Evolutionary conservation across 2,113 vertebrate genomes (phyloP).

Genomic region (Apteryx owenii): DNA sequence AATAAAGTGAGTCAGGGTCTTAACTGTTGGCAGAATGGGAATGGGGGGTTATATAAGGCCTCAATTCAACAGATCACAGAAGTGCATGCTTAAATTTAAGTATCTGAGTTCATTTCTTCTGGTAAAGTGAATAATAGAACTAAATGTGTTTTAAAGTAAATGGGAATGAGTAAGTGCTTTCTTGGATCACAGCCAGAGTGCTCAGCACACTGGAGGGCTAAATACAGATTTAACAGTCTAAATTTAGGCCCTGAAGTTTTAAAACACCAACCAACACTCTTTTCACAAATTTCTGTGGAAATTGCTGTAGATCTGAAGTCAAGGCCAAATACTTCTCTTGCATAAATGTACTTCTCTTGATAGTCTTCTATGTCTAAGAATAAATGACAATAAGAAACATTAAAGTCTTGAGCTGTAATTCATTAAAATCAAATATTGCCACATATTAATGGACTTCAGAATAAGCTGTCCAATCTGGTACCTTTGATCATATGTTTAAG

Average conservation of each 20-base stretch:
- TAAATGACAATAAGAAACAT: background rate
- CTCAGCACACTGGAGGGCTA: conserved; percentile 19
- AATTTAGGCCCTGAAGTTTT: conserved; percentile 50
- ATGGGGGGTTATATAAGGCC: background rate
- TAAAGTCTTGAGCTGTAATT: background rate
- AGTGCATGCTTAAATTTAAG: conserved; percentile 5
- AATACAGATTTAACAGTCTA: conserved; percentile 49
- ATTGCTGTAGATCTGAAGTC: conserved; percentile 20
- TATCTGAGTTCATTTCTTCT: background rate
- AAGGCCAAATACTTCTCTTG: background rate
- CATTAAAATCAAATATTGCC: background rate
- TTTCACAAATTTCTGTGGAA: conserved; percentile 45
- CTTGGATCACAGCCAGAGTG: conserved; percentile 20
- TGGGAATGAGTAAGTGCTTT: conserved; percentile 41
- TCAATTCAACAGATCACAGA: background rate
- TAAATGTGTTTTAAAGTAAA: conserved; percentile 48
- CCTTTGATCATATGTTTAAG: background rate
- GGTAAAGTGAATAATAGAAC: conserved; percentile 39
- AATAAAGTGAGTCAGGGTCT: background rate
- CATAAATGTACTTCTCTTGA: background rate
- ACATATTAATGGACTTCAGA: background rate
- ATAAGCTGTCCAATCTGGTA: background rate
- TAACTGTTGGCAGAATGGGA: background rate
- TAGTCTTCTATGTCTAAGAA: background rate
- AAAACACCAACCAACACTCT: conserved; percentile 39